Conservation (phyloP, 2,888 invertebrate species). For the Thelaira solivaga region DNA sequence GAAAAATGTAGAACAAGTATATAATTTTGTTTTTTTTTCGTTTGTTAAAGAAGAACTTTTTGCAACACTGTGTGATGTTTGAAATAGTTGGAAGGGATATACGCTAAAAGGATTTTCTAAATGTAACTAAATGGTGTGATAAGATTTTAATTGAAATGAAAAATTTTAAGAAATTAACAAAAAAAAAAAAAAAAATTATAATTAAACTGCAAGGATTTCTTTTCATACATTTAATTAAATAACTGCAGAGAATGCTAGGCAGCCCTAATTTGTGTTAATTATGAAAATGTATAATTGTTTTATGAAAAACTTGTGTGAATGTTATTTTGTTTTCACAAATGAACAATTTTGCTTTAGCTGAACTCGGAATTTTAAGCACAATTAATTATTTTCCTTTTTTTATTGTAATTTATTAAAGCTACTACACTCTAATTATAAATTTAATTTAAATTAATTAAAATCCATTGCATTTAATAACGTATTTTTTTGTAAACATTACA, state of each 20-base stretch:
- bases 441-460: no score
- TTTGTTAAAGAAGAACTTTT: neutral
- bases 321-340: no score
- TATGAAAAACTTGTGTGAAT: no score
- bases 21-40: conserved; percentile 41
- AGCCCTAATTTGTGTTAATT: neutral
- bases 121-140: conserved; percentile 22
- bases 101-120: neutral
- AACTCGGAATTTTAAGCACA: no score
- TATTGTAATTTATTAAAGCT: no score
- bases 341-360: no score
- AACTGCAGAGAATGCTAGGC: neutral
- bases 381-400: no score
- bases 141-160: conserved; percentile 29
- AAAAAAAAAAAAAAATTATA: neutral
- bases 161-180: neutral
- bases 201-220: conserved; percentile 11
- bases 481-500: no score
- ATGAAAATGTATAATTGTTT: no score
- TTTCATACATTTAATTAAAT: neutral
- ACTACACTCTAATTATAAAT: no score
- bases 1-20: conserved; percentile 52
- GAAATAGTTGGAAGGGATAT: neutral
- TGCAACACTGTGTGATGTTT: neutral
- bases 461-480: no score